These are phyloP conservation scores for Porites divaricata DNA, from an alignment of 92 coral and sea anemone genomes.

Conservation along the genomic window DNA sequence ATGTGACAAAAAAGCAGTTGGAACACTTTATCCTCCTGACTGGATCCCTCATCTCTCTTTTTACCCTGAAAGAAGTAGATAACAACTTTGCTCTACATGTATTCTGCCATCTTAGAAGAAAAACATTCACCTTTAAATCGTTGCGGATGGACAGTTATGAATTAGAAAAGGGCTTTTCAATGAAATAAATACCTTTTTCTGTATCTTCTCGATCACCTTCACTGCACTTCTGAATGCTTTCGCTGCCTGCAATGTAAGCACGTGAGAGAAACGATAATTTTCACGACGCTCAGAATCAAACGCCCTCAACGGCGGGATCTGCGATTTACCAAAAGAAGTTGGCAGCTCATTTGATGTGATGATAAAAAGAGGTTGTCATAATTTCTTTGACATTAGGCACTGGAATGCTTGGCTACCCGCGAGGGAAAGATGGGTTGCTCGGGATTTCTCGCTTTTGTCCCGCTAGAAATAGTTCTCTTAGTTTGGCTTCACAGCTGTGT, in stretches of 20 bases:
- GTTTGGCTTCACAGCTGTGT: no score
- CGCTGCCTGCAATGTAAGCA: slow-evolving; percentile 51
- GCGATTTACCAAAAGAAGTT: no score
- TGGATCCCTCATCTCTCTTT: slow-evolving; percentile 9
- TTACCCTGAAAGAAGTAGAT: slow-evolving; percentile 3
- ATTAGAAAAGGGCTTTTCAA: background rate
- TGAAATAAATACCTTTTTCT: slow-evolving; percentile 73
- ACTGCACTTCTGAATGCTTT: slow-evolving; percentile 76
- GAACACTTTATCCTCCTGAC: slow-evolving; percentile 82
- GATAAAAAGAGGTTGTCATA: no score
- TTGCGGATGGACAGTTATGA: background rate
- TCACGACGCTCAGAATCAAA: background rate
- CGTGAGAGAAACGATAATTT: background rate
- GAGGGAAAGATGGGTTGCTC: no score
- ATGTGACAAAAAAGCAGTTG: slow-evolving; percentile 81
- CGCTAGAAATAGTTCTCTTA: no score
- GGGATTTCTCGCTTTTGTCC: no score
- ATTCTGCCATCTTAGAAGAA: background rate
- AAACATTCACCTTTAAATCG: background rate
- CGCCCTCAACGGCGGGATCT: no score
- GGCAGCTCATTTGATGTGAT: no score
- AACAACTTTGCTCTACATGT: background rate
- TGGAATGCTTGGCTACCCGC: no score
- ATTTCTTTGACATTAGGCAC: no score
- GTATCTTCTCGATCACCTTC: slow-evolving; percentile 78